These are phyloP conservation scores for Hippocampus barbouri DNA, from an alignment of 2,113 vertebrate genomes.

Conservation along the genomic window DNA sequence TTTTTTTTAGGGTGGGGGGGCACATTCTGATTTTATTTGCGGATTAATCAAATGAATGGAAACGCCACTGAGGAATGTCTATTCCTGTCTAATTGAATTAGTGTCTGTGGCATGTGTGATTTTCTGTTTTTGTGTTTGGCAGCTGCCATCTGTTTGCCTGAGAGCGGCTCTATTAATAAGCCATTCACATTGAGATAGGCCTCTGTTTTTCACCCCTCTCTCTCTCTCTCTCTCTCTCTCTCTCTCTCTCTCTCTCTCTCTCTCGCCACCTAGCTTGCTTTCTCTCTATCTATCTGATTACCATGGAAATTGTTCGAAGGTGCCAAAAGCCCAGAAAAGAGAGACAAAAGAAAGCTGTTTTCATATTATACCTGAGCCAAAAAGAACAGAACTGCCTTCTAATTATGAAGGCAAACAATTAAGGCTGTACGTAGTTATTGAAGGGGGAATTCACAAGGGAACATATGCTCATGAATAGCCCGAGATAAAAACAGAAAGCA, in stretches of 20 bases:
- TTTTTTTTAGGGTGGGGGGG: neutral
- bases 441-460: constrained; percentile 61
- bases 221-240: constrained; percentile 44
- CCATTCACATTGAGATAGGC: constrained; percentile 70
- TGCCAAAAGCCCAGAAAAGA: constrained; percentile 51
- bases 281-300: constrained; percentile 58
- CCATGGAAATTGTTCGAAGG: constrained; percentile 71
- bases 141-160: constrained; percentile 72
- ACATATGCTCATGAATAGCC: constrained; percentile 67
- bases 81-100: constrained; percentile 72
- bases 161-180: constrained; percentile 72
- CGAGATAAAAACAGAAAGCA: neutral
- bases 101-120: constrained; percentile 61
- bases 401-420: constrained; percentile 68
- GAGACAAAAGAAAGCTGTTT: constrained; percentile 63
- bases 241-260: constrained; percentile 65
- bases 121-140: constrained; percentile 67
- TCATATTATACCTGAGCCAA: constrained; percentile 69
- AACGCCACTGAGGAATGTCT: constrained; percentile 60
- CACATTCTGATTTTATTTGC: constrained; percentile 25
- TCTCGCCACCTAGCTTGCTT: constrained; percentile 52
- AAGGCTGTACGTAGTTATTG: constrained; percentile 71
- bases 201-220: constrained; percentile 62
- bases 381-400: constrained; percentile 68
- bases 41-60: constrained; percentile 70